Percentiles rank a stretch among this genome's conserved stretches.
Conservation (phyloP, 2,888 invertebrate genomes). For the Spodoptera exigua region DNA sequence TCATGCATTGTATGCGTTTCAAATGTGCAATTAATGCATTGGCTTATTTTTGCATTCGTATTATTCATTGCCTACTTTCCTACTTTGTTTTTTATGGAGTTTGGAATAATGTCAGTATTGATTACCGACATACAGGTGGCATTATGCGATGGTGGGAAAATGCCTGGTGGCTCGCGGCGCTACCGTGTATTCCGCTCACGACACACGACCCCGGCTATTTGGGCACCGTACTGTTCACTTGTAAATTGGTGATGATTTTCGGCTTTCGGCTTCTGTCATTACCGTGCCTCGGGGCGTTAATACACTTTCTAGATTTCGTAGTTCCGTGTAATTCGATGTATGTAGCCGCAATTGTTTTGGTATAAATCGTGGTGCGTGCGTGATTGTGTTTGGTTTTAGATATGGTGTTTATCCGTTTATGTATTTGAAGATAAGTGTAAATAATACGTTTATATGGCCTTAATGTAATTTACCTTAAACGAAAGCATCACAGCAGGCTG, state of each 20-base stretch:
- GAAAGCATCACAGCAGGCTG: too few species aligned
- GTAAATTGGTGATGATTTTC: conserved; percentile 85
- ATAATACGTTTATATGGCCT: conserved; percentile 1
- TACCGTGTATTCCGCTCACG: conserved; percentile 86
- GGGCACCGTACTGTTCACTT: conserved; percentile 78
- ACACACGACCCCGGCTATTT: conserved; percentile 79
- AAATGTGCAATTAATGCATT: neutral
- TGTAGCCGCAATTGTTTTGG: conserved; percentile 15
- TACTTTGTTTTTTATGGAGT: conserved; percentile 17
- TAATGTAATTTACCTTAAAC: neutral
- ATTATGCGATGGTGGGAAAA: conserved; percentile 79
- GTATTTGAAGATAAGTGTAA: conserved; percentile 4
- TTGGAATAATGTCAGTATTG: conserved; percentile 42
- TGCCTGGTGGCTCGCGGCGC: conserved; percentile 83
- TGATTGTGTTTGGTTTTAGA: conserved; percentile 13
- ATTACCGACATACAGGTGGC: conserved; percentile 49
- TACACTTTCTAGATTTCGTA: conserved; percentile 76
- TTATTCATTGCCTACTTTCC: neutral
- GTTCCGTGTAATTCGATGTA: conserved; percentile 61
- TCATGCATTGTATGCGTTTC: neutral
- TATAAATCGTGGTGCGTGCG: conserved; percentile 35
- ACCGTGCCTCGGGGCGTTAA: conserved; percentile 67
- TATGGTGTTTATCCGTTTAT: conserved; percentile 24
- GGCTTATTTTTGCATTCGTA: neutral
- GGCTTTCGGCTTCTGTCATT: conserved; percentile 87